phyloP scores from a whole-genome alignment of 2,113 vertebrate genomes.

The Cranoglanis bouderius region DNA sequence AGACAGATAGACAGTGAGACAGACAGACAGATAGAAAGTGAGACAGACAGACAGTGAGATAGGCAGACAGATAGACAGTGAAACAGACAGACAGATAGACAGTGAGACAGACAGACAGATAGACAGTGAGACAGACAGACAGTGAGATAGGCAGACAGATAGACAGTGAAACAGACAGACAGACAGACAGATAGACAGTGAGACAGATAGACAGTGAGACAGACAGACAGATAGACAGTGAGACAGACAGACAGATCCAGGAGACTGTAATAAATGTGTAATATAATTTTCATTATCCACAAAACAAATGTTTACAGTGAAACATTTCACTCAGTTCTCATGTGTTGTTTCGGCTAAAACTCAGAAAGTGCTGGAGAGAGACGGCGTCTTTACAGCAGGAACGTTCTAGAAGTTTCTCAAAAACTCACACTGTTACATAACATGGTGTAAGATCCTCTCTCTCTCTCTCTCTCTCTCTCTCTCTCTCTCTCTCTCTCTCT shows the following conservation, averaged over 20 bases:
- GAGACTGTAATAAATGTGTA: not conserved
- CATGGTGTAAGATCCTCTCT: not conserved
- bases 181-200: not conserved
- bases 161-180: not conserved
- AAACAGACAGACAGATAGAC: not conserved
- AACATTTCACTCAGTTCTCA: not conserved
- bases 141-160: not conserved
- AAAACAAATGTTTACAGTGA: not conserved
- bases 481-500: no score
- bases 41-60: not conserved
- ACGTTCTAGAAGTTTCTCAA: slow-evolving; percentile 32
- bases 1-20: no score
- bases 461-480: not conserved
- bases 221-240: no score
- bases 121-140: not conserved
- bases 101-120: not conserved
- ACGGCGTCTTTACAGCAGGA: not conserved
- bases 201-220: not conserved
- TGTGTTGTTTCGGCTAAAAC: not conserved
- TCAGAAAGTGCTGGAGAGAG: not conserved
- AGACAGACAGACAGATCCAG: not conserved
- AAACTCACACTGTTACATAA: slow-evolving; percentile 10
- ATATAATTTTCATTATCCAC: not conserved
- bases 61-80: not conserved
- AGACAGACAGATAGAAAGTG: no score